phyloP scores from a whole-genome alignment of 2,888 invertebrate species.

The Agapostemon virescens region DNA sequence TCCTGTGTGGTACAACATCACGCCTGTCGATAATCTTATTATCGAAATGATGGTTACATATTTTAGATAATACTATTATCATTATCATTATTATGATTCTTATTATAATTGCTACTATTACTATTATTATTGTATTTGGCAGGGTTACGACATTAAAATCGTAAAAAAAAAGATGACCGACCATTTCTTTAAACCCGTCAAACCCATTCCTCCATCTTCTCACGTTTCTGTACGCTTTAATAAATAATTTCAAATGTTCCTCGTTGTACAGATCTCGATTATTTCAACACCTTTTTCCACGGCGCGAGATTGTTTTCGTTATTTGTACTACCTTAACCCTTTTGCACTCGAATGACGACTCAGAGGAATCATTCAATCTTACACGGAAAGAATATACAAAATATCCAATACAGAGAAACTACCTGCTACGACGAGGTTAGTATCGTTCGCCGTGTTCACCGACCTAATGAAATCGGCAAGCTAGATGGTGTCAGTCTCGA shows the following conservation, averaged over 20 bases:
- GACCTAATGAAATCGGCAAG: too few relatives aligned
- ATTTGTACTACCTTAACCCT: too few relatives aligned
- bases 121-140: slow-evolving; percentile 79
- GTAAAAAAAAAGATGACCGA: slow-evolving; percentile 61
- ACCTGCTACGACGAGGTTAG: too few relatives aligned
- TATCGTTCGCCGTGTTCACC: too few relatives aligned
- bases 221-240: not conserved
- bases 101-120: slow-evolving; percentile 70
- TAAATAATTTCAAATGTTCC: not conserved
- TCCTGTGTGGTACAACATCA: slow-evolving; percentile 56
- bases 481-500: too few relatives aligned
- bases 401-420: too few relatives aligned
- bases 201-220: not conserved
- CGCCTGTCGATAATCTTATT: slow-evolving; percentile 74
- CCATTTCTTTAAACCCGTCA: not conserved
- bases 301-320: not conserved
- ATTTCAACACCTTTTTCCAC: not conserved
- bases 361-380: too few relatives aligned
- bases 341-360: too few relatives aligned
- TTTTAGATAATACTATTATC: slow-evolving; percentile 76
- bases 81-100: slow-evolving; percentile 71
- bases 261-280: not conserved
- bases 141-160: slow-evolving; percentile 80
- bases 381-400: too few relatives aligned
- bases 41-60: slow-evolving; percentile 77